Base-by-base conservation (phyloP, 2,888 invertebrate species). In the Scotopteryx bipunctaria region DNA sequence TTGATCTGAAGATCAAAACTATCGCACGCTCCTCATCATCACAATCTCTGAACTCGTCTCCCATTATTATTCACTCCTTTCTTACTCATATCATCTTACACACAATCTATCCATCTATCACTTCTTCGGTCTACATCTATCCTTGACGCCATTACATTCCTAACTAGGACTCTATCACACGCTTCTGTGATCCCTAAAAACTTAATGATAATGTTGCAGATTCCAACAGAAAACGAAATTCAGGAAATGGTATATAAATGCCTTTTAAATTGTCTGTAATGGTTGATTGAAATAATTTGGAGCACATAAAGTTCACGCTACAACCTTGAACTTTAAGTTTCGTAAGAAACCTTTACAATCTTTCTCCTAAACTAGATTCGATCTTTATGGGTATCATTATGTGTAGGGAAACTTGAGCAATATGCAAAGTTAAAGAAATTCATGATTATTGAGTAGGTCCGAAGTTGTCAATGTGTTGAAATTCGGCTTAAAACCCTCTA, bases 261-360 rank as follows among this genome's bases (percentile, higher is more conserved):
- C 17, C 11, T 32, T 32, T 32, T 6, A 23, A 29, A 21, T 32
- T 29, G 21, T 11, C 23, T 6, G 8, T 25, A 44, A 36, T 45
- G 29, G 16, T 32, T n/a, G 32, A 43, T 31, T 19, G 25, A 36
- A 52, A 42, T 14, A 37, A 46, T 52, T 46, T 42, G 21, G 47
- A 38, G 21, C 33, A 43, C 33, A 27, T 47, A 27, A 53, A 48
- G 54, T 48, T 48, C 48, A 54, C 44, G 49, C 44, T 45, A 56
- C 53, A 42, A 40, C 62, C 62, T 62, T 62, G 59, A 62, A 55
- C 62, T 62, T 59, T 59, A 45, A 55, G 48, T 59, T n/a, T 62
- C 53, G 42, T 51, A 59, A 48, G 59, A 57, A 59, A 59, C 37
- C 40, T 54, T 48, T 31, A 52, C 49, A 50, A 46, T 50, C 33